phyloP scores from a whole-genome alignment of 1,140 invertebrate genomes.

The Cecropterus lyciades region DNA sequence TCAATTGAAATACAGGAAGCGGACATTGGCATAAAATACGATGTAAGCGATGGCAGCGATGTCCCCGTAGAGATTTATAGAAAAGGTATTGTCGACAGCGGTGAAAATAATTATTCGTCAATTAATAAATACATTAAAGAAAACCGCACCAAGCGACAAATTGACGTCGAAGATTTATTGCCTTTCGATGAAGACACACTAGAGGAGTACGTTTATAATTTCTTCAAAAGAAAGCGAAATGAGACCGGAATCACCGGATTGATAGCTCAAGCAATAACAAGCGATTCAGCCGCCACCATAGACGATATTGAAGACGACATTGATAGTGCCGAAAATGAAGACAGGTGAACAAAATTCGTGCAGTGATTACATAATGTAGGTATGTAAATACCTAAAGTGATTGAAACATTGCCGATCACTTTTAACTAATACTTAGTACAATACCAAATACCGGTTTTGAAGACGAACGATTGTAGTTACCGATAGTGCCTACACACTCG shows the following conservation, averaged over 20 bases:
- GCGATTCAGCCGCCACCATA: slow-evolving; percentile 53
- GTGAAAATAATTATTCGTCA: slow-evolving; percentile 73
- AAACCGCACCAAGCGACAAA: slow-evolving; percentile 68
- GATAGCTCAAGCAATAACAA: slow-evolving; percentile 67
- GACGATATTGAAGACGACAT: slow-evolving; percentile 59
- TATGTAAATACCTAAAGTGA: slow-evolving; percentile 22
- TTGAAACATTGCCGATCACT: slow-evolving; percentile 4
- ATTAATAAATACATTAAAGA: slow-evolving; percentile 54
- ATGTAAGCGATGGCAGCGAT: slow-evolving; percentile 82
- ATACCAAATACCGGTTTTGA: slow-evolving; percentile 49
- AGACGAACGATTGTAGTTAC: slow-evolving; percentile 30
- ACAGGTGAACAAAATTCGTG: slow-evolving; percentile 44
- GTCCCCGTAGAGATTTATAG: slow-evolving; percentile 83
- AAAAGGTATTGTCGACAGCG: slow-evolving; percentile 85
- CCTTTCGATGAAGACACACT: slow-evolving; percentile 73
- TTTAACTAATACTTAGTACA: slow-evolving; percentile 43
- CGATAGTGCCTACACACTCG: slow-evolving; percentile 8
- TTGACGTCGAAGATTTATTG: slow-evolving; percentile 66
- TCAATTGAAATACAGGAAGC: slow-evolving; percentile 84
- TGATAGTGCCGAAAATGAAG: slow-evolving; percentile 43
- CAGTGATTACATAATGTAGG: slow-evolving; percentile 20
- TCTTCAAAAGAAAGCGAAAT: slow-evolving; percentile 66
- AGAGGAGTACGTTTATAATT: slow-evolving; percentile 71
- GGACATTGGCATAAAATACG: slow-evolving; percentile 83
- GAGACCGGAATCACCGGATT: slow-evolving; percentile 66